Evolutionary conservation across 2,113 vertebrate genomes (phyloP), one percentile per base, ranked within the genome.

Genomic region (Butorides virescens): DNA sequence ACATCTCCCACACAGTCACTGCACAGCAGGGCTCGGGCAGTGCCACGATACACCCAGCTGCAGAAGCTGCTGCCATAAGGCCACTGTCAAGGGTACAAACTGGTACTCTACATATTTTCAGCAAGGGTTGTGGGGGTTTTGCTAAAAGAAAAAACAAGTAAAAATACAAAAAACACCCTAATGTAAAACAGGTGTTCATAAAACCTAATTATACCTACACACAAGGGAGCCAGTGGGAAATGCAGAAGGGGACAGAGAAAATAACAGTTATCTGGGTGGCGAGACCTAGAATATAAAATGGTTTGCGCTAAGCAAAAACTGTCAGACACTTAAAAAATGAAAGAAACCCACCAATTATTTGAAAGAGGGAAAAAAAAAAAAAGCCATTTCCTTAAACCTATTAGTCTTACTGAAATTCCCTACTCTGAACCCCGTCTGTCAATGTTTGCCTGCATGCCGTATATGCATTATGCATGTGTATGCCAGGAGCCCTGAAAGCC

Each of bases 341-440:
- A 95, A 92, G 34, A 86, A 92, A 71, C 36, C 16, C 7, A 76
- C 29, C 65, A 59, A 36, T 65, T 83, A 83, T 37, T 74, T 88
- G 15, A 80, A 85, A 78, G 34, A 13, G 20, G n/a, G 37, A 37
- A 37, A 5, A 2, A 4, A 16, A 71, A 86, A 88, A 58, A 37
- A 58, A 8, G 34, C 46, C 20, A 71, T 93, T 92, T 94, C 56
- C 83, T 88, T 92, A 94, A 96, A 89, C 72, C 86, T 75, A 49
- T 87, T 67, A 96, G 68, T 65, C 76, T 80, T 78, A n/a, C 76
- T 88, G 52, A 89, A 92, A 86, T 89, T 68, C 61, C 36, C 52
- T 61, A 7, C 58, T 70, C 78, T 15, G 67, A 88, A 66, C 10
- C 27, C n/a, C 0, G 2, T 76, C 70, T 78, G 90, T 32, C 37